phyloP scores from a whole-genome alignment of 2,888 invertebrate species.

The Escarpia spicata region DNA sequence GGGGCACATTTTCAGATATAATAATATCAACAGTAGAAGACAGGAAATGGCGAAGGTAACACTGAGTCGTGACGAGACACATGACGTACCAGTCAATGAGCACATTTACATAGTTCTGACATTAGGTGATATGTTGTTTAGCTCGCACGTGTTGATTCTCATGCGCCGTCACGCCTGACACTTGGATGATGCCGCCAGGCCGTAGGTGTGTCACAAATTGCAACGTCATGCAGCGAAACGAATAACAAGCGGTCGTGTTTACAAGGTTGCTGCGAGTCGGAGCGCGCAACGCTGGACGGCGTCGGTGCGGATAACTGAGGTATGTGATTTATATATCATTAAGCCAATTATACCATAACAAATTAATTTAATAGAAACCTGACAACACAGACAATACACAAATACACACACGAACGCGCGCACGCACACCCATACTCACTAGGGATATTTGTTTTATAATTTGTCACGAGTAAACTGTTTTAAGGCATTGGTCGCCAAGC shows the following conservation, averaged over 20 bases:
- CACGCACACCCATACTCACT: neutral
- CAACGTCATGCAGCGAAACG: constrained; percentile 3
- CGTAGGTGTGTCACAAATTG: neutral
- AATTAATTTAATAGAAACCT: no score
- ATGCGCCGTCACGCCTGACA: neutral
- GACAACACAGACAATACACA: neutral
- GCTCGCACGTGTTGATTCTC: neutral
- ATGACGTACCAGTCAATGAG: neutral
- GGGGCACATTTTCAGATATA: no score
- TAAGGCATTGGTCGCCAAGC: no score
- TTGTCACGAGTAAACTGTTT: no score
- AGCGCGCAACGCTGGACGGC: neutral
- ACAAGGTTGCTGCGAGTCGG: neutral
- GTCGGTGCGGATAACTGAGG: neutral
- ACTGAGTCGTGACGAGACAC: no score
- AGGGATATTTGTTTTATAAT: neutral
- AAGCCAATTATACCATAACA: no score
- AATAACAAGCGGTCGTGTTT: neutral
- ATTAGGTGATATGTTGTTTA: neutral
- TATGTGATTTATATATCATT: no score
- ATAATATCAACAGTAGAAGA: no score
- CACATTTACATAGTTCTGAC: neutral
- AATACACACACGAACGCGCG: neutral
- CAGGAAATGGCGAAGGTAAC: no score
- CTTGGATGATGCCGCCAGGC: neutral